Percentiles rank a stretch among this genome's conserved stretches.
Conservation (phyloP, 2,113 vertebrate species). For the Elephas maximus region DNA sequence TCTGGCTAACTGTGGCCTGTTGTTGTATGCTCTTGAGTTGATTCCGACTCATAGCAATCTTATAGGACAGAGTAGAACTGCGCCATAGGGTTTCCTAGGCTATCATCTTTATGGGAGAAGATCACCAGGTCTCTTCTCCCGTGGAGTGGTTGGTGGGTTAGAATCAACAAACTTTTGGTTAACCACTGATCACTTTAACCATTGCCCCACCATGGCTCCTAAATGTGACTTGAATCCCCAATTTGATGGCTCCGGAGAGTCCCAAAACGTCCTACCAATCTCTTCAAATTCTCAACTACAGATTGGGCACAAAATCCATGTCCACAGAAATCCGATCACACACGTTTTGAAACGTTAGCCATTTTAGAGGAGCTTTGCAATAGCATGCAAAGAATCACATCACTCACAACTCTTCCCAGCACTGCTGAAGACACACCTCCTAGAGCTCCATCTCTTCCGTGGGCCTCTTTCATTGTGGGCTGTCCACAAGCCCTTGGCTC, state of each 20-base stretch:
- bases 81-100: background rate
- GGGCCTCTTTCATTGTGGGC: background rate
- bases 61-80: background rate
- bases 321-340: background rate
- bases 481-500: background rate
- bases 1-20: background rate
- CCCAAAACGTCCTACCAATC: background rate
- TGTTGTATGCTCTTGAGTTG: background rate
- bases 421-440: background rate
- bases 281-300: background rate
- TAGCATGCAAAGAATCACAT: background rate
- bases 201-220: background rate
- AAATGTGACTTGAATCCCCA: background rate
- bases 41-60: background rate
- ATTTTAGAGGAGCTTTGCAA: background rate
- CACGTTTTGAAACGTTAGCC: background rate
- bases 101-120: background rate
- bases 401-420: background rate
- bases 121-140: background rate
- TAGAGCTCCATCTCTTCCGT: background rate
- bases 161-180: background rate
- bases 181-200: background rate
- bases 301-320: background rate
- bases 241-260: background rate
- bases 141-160: background rate